phyloP scores from a whole-genome alignment of 2,888 invertebrate genomes.

The Carcina quercana region DNA sequence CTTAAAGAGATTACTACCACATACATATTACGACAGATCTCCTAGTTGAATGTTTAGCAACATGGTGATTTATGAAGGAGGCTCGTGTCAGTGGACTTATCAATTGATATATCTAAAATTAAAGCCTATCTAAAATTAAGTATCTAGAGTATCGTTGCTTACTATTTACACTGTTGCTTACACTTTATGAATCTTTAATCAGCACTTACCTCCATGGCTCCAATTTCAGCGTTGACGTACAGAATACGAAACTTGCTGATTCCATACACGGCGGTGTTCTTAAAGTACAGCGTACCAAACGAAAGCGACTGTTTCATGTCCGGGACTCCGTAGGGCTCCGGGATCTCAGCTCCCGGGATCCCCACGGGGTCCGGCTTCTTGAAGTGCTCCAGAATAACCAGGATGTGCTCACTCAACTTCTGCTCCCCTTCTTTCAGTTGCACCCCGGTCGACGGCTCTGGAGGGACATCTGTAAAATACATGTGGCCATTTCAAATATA shows the following conservation, averaged over 20 bases:
- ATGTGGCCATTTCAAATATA: no score
- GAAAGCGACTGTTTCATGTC: constrained; percentile 82
- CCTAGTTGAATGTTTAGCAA: no score
- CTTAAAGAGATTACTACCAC: no score
- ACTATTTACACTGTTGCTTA: no score
- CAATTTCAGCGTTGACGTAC: constrained; percentile 81
- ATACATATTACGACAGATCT: no score
- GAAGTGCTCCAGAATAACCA: constrained; percentile 83
- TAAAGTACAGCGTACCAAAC: constrained; percentile 81
- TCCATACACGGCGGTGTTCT: constrained; percentile 81
- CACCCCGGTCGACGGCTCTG: constrained; percentile 21
- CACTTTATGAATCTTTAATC: no score
- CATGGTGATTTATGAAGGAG: no score
- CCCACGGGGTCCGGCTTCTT: constrained; percentile 87
- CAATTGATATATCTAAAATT: background rate
- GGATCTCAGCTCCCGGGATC: constrained; percentile 84
- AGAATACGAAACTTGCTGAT: constrained; percentile 85
- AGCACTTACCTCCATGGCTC: constrained; percentile 80
- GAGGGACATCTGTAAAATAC: constrained; percentile 6
- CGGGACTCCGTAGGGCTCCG: constrained; percentile 87
- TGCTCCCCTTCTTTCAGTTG: constrained; percentile 68
- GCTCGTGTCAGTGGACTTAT: background rate
- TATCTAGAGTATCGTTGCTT: no score
- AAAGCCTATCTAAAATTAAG: background rate
- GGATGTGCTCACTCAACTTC: constrained; percentile 81